Evolutionary conservation across 2,888 invertebrate species (phyloP).

Genomic region (Cerastoderma edule): DNA sequence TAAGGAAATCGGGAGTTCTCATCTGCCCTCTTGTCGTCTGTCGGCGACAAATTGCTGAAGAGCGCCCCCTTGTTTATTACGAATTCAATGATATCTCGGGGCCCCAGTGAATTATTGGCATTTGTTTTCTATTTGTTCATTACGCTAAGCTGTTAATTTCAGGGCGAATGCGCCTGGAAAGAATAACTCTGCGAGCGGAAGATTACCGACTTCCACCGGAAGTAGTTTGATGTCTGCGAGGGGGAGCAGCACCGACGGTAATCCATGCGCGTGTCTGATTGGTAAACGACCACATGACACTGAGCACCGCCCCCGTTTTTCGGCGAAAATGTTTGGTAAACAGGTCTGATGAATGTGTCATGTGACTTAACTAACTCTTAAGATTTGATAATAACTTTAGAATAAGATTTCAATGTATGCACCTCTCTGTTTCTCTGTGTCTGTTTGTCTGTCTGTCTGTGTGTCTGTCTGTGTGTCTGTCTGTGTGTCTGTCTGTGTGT

Average conservation of each 20-base stretch:
- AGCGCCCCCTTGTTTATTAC: slow-evolving; percentile 63
- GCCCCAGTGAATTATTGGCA: slow-evolving; percentile 57
- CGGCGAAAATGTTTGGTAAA: too few species aligned
- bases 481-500: neutral
- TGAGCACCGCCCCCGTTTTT: slow-evolving; percentile 4
- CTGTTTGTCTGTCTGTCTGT: neutral
- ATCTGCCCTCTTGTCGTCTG: slow-evolving; percentile 64
- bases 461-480: slow-evolving; percentile 6
- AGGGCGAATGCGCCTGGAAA: slow-evolving; percentile 48
- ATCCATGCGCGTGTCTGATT: slow-evolving; percentile 42
- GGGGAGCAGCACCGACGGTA: slow-evolving; percentile 14
- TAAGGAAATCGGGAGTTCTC: slow-evolving; percentile 68
- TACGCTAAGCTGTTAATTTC: slow-evolving; percentile 62
- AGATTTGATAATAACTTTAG: too few species aligned
- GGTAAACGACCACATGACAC: slow-evolving; percentile 6
- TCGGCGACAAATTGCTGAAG: slow-evolving; percentile 58
- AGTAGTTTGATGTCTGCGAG: neutral
- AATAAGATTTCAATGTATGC: too few species aligned
- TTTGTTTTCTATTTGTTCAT: slow-evolving; percentile 63
- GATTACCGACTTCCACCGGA: slow-evolving; percentile 45
- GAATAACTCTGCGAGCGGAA: slow-evolving; percentile 43
- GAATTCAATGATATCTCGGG: slow-evolving; percentile 69
- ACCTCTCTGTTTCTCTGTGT: neutral
- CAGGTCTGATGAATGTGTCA: too few species aligned
- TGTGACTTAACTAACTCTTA: too few species aligned